Conservation (phyloP, 2,888 invertebrate genomes). For the Ptilodon capucinus region DNA sequence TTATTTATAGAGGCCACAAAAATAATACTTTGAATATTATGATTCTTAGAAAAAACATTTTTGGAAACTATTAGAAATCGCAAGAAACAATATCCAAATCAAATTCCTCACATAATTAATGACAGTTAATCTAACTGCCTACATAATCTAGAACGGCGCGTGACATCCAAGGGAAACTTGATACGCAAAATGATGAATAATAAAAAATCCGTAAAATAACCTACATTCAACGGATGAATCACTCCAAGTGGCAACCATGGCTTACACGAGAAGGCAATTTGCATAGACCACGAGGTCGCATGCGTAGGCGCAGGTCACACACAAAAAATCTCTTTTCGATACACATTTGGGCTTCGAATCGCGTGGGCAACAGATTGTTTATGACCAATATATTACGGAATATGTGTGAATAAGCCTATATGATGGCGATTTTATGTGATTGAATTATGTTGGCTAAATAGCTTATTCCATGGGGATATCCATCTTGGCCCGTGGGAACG, state of each 20-base stretch:
- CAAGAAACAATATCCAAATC: no score
- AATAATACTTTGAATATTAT: no score
- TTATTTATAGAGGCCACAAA: no score
- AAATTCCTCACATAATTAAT: neutral
- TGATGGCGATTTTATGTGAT: slow-evolving; percentile 28
- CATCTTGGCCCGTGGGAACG: neutral
- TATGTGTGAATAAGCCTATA: slow-evolving; percentile 31
- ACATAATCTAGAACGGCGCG: neutral
- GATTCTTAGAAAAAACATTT: no score
- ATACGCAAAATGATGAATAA: neutral
- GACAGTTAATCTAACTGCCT: neutral
- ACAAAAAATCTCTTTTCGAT: slow-evolving; percentile 26
- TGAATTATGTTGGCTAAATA: slow-evolving; percentile 25
- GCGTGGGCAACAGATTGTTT: slow-evolving; percentile 34
- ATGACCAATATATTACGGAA: slow-evolving; percentile 32
- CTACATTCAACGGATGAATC: slow-evolving; percentile 4
- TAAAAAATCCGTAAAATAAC: neutral
- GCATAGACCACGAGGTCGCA: slow-evolving; percentile 41
- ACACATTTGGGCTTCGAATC: slow-evolving; percentile 19
- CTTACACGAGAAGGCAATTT: slow-evolving; percentile 34
- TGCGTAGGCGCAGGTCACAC: slow-evolving; percentile 48
- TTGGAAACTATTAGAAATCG: no score
- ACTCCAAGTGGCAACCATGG: slow-evolving; percentile 7
- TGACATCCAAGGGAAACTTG: neutral
- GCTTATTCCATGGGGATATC: neutral